phyloP scores from a whole-genome alignment of 92 coral and sea anemone species.

The Nematostella vectensis region DNA sequence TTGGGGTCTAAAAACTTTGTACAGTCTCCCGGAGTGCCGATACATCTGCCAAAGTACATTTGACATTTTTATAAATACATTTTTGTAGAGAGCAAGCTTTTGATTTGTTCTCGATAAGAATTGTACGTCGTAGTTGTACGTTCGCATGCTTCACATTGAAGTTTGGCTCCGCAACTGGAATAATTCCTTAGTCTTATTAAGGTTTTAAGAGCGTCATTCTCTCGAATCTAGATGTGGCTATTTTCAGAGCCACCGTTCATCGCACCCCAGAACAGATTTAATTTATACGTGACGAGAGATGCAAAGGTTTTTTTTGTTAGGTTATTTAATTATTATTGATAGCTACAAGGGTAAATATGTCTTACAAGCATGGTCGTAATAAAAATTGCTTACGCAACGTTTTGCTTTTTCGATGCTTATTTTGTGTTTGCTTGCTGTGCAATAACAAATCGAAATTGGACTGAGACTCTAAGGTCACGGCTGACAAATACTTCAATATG shows the following conservation, averaged over 20 bases:
- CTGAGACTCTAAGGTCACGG: too few species aligned
- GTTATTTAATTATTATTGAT: too few species aligned
- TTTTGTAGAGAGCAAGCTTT: too few species aligned
- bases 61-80: background rate
- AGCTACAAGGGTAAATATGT: too few species aligned
- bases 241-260: background rate
- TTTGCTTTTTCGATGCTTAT: too few species aligned
- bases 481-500: too few species aligned
- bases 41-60: background rate
- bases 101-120: too few species aligned
- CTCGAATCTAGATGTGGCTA: background rate
- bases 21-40: background rate
- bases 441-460: too few species aligned
- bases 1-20: background rate
- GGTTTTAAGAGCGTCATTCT: background rate
- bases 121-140: background rate
- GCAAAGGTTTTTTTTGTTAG: background rate
- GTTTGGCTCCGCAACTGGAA: background rate
- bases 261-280: background rate
- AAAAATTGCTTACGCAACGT: too few species aligned
- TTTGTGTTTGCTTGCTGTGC: too few species aligned
- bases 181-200: background rate
- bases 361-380: too few species aligned
- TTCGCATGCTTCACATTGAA: slow-evolving; percentile 22
- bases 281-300: background rate